Conservation (phyloP, 2,888 invertebrate genomes). For the Seladonia tumulorum region DNA sequence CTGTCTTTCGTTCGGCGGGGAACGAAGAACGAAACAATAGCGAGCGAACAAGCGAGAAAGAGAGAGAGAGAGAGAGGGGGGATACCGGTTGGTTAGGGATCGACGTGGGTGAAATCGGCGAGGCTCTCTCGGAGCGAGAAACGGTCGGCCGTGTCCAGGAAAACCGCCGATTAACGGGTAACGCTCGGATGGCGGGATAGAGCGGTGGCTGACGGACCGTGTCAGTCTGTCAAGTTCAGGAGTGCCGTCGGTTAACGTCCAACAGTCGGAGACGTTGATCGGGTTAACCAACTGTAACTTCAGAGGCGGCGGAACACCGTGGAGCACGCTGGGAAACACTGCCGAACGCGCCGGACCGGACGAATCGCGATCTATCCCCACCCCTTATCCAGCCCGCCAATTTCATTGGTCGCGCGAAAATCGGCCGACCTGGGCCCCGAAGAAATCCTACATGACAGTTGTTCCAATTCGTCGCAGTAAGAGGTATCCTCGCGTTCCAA, state of each 20-base stretch:
- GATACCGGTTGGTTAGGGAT: neutral
- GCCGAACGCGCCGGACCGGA: neutral
- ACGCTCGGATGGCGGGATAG: slow-evolving; percentile 15
- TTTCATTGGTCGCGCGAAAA: no score
- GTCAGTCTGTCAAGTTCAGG: slow-evolving; percentile 38
- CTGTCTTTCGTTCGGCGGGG: neutral
- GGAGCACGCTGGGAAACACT: neutral
- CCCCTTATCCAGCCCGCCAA: no score
- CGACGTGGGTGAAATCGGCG: slow-evolving; percentile 15
- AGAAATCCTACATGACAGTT: no score
- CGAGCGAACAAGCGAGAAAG: neutral
- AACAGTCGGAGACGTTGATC: neutral
- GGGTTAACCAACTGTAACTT: slow-evolving; percentile 37
- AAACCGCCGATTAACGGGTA: slow-evolving; percentile 38
- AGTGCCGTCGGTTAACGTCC: slow-evolving; percentile 35
- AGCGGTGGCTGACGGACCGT: slow-evolving; percentile 29
- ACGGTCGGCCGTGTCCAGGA: slow-evolving; percentile 24
- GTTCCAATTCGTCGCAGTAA: no score
- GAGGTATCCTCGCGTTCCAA: no score
- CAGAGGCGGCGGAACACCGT: neutral
- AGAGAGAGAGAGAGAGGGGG: neutral
- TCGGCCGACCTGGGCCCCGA: no score
- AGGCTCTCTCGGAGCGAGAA: slow-evolving; percentile 12
- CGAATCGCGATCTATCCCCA: neutral
- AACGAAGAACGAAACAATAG: slow-evolving; percentile 5